Evolutionary conservation across 2,797 vertebrate genomes (phyloP), one percentile per base, ranked within the genome.

Genomic region (Manis pentadactyla): DNA sequence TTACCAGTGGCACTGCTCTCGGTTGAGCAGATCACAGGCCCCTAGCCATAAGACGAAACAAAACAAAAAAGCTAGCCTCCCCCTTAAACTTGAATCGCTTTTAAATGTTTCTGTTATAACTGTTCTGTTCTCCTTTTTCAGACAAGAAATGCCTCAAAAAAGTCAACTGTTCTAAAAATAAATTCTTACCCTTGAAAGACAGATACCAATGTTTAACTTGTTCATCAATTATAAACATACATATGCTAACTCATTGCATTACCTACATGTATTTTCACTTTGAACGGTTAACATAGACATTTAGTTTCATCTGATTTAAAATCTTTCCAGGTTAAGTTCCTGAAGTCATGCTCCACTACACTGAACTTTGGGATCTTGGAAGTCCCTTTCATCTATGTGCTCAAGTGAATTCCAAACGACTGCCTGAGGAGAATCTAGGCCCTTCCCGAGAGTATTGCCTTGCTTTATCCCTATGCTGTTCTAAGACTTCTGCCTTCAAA

Each of bases 121-220:
- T 71, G 14, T 69, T 77, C 15, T 84, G 63, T 27, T 74, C 31
- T 84, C 21, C 85, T 61, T 88, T 87, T 95, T 92, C 27, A 57
- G n/a, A 66, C 46, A 74, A 87, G 31, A 96, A 95, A 66, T 77
- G 2, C 4, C 81, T 83, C 53, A 63, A 53, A 78, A 92, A 92
- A 66, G n/a, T 61, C 85, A 96, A 71, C 7, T 64, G 17, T 71
- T 93, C n/a, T 91, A 90, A 96, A 93, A 74, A 90, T 63, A 85
- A 81, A 86, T 59, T 78, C 25, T 81, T 71, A 81, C 17, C 71
- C 88, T 85, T 95, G 29, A 94, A 94, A 96, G n/a, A 78, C 25
- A 91, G 34, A 83, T 55, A 79, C 12, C 31, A 90, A 64, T 75
- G 8, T 95, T 95, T 90, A 87, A 79, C 31, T 92, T 95, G 49